Base-by-base conservation (phyloP, 2,797 vertebrate species). In the Triplophysa bombifrons region DNA sequence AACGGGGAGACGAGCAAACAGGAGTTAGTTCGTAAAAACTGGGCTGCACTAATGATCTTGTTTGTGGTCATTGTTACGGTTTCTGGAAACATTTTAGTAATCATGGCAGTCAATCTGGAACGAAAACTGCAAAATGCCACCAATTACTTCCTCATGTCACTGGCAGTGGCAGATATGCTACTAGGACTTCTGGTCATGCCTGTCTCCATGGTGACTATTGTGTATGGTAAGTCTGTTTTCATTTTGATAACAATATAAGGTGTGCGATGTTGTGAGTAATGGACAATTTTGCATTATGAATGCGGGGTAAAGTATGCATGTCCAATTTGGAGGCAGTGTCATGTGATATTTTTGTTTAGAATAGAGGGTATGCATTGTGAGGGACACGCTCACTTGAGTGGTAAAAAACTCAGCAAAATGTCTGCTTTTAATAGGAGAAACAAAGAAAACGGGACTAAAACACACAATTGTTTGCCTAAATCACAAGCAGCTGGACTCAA, bases 141-240 rank as follows among this genome's bases (percentile, higher is more conserved):
- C 56, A 99, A 99, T 91, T 99, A 98, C 84, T 99, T 99, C 90
- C 88, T 99, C 91, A 98, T 98, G 96, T 99, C 97, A 14, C 94
- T 99, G 86, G 97, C 97, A 6, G 95, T 97, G 77, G 95, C 97
- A 5, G 97, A 99, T 88, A 98, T 99, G 96, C 95, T 99, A 75
- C 91, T 99, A 76, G 97, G 97, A 80, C 92, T 98, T 89, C 90
- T 98, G 87, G 96, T 99, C 89, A 99, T 99, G 97, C 97, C 97
- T 0, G 93, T 99, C 84, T 98, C 97, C 89, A 97, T 96, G 95
- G 88, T 99, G 91, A 99, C 95, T 88, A 96, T 99, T 86, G 90
- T 99, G 17, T 97, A 97, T 13, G 96, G 97, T 98, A 91, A 96
- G 96, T 84, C 63, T 38, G 53, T 41, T 68, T 46, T 51, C 6